Percentiles rank a stretch among this genome's conserved stretches.
These are phyloP conservation scores for Fabriciana adippe DNA, from an alignment of 2,888 invertebrate genomes.

Conservation along the genomic window DNA sequence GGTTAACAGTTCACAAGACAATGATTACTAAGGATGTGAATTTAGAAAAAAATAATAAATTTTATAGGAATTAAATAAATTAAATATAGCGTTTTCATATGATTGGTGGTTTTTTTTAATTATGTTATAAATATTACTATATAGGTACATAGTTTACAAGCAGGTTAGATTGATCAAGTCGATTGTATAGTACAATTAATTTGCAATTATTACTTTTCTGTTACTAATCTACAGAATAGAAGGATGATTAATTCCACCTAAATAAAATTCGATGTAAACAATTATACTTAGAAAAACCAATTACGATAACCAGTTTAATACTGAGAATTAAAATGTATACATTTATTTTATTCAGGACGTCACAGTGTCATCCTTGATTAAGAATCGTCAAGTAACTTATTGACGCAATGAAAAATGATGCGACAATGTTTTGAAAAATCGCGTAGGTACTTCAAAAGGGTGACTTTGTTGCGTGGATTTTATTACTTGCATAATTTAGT, in stretches of 20 bases:
- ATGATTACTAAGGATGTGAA: constrained; percentile 60
- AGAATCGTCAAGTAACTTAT: constrained; percentile 54
- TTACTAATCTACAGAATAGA: too few relatives aligned
- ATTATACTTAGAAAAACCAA: too few relatives aligned
- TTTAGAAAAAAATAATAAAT: constrained; percentile 11
- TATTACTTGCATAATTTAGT: constrained; percentile 79
- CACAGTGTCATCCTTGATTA: constrained; percentile 60
- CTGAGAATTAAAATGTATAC: too few relatives aligned
- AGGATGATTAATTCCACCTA: too few relatives aligned
- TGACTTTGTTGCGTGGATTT: constrained; percentile 65
- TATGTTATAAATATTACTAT: too few relatives aligned
- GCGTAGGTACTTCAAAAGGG: constrained; percentile 59
- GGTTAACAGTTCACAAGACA: constrained; percentile 77
- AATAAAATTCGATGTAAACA: not conserved
- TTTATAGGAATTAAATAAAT: not conserved
- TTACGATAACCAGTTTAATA: too few relatives aligned
- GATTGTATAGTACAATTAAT: too few relatives aligned
- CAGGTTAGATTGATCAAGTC: too few relatives aligned
- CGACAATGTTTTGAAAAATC: constrained; percentile 80
- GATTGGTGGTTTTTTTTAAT: too few relatives aligned
- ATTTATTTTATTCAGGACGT: not conserved
- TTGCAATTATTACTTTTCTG: too few relatives aligned
- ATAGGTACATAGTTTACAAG: too few relatives aligned
- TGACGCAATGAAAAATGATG: constrained; percentile 81
- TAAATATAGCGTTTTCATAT: not conserved